A percentile compares a stretch with the other conserved stretches of the same genome.
These are phyloP conservation scores for Zygogramma bicolorata DNA, from an alignment of 2,888 invertebrate species.

Conservation along the genomic window DNA sequence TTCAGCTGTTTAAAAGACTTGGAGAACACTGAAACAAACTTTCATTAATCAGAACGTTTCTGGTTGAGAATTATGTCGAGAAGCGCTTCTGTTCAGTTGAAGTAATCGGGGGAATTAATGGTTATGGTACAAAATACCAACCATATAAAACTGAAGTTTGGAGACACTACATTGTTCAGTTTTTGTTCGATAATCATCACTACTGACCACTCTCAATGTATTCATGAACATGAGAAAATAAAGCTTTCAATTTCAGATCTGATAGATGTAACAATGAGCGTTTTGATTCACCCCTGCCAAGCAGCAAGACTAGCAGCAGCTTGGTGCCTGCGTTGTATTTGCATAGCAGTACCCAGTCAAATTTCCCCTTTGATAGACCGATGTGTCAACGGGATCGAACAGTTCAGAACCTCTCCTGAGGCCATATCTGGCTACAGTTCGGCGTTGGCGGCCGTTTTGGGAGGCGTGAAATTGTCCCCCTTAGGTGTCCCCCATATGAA, in stretches of 20 bases:
- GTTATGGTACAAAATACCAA: too few species aligned
- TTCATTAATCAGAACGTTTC: too few species aligned
- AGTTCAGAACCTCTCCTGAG: conserved; percentile 89
- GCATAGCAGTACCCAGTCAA: conserved; percentile 94
- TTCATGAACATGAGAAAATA: too few species aligned
- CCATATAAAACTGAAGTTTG: too few species aligned
- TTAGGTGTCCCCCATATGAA: conserved; percentile 96
- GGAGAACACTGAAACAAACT: too few species aligned
- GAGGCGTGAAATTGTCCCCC: conserved; percentile 90
- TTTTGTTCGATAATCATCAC: too few species aligned
- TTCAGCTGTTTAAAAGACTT: too few species aligned
- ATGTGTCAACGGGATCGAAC: conserved; percentile 89
- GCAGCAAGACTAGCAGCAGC: conserved; percentile 94
- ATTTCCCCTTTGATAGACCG: conserved; percentile 93
- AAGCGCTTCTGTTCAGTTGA: too few species aligned
- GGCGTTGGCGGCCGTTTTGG: conserved; percentile 93
- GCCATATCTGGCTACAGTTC: conserved; percentile 92
- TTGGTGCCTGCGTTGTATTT: conserved; percentile 93
- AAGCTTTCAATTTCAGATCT: conserved; percentile 69
- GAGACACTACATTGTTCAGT: too few species aligned
- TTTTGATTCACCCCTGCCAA: conserved; percentile 93
- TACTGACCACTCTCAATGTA: too few species aligned
- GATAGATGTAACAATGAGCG: conserved; percentile 82
- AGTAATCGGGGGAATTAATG: too few species aligned
- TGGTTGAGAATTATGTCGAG: too few species aligned